Evolutionary conservation across 2,797 vertebrate species (phyloP).

Genomic region (Nyctibius grandis): DNA sequence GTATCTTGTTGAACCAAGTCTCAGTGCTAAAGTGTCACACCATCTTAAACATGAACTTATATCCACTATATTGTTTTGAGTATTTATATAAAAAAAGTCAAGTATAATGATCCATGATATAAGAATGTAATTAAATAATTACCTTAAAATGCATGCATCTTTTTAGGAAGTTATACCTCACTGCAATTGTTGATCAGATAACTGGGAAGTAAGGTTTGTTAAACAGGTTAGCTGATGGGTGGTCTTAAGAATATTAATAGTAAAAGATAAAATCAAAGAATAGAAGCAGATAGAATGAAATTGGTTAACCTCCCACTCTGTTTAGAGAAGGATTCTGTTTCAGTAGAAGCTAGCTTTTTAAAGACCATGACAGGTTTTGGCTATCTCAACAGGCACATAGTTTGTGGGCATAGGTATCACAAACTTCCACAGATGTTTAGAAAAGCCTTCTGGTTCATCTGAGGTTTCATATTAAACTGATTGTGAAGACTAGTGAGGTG

Average conservation of each 20-base stretch:
- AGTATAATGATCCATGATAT: constrained; percentile 1
- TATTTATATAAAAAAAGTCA: constrained; percentile 15
- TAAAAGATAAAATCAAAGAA: constrained; percentile 74
- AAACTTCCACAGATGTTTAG: constrained; percentile 43
- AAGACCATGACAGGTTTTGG: constrained; percentile 39
- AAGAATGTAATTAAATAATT: constrained; percentile 47
- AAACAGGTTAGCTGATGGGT: constrained; percentile 72
- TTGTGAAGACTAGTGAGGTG: constrained; percentile 25
- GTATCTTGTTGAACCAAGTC: neutral
- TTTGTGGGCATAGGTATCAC: constrained; percentile 31
- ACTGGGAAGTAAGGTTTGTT: constrained; percentile 64
- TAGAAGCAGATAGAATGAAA: constrained; percentile 62
- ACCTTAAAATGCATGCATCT: neutral
- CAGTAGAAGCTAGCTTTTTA: constrained; percentile 13
- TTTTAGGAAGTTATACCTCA: constrained; percentile 44
- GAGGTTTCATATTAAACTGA: constrained; percentile 3
- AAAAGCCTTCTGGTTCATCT: constrained; percentile 48
- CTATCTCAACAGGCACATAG: constrained; percentile 7
- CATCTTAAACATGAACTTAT: neutral
- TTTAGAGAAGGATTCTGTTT: constrained; percentile 64
- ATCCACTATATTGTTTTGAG: constrained; percentile 24
- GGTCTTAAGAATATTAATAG: constrained; percentile 77
- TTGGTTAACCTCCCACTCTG: constrained; percentile 61
- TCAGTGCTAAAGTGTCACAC: neutral
- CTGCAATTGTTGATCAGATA: constrained; percentile 57